Evolutionary conservation across 92 coral and sea anemone genomes (phyloP).

Genomic region (Actinostola sp.): DNA sequence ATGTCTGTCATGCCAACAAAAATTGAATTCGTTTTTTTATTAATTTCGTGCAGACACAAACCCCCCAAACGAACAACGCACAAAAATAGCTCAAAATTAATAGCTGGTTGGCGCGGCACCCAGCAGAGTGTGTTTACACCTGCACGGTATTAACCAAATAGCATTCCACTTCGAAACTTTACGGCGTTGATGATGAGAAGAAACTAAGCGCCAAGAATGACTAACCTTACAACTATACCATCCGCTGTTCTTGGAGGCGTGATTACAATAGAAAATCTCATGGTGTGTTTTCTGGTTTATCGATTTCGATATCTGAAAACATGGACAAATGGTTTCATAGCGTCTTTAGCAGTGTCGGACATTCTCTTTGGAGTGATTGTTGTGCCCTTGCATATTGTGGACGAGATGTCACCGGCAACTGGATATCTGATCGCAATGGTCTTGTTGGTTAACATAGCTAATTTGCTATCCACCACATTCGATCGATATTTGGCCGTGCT

Average conservation of each 20-base stretch:
- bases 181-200: too few relatives aligned
- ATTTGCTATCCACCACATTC: constrained; percentile 49
- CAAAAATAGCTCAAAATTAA: not conserved
- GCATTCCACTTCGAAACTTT: not conserved
- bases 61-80: constrained; percentile 3
- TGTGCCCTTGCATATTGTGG: constrained; percentile 47
- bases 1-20: not conserved
- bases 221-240: constrained; percentile 12
- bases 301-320: constrained; percentile 49
- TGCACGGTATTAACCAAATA: not conserved
- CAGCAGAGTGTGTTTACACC: not conserved
- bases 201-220: too few relatives aligned
- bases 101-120: not conserved
- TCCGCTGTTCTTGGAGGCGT: constrained; percentile 39
- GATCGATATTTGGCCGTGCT: constrained; percentile 63
- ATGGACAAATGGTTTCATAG: constrained; percentile 54
- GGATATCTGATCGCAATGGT: constrained; percentile 54
- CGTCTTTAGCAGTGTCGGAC: constrained; percentile 54
- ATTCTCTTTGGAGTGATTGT: constrained; percentile 50
- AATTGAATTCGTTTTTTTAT: constrained; percentile 9
- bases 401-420: constrained; percentile 28
- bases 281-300: constrained; percentile 54
- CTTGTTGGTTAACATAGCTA: constrained; percentile 55
- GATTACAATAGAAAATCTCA: constrained; percentile 42
- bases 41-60: constrained; percentile 6